phyloP scores from a whole-genome alignment of 1,140 invertebrate genomes.

The Rhopalosiphum maidis region DNA sequence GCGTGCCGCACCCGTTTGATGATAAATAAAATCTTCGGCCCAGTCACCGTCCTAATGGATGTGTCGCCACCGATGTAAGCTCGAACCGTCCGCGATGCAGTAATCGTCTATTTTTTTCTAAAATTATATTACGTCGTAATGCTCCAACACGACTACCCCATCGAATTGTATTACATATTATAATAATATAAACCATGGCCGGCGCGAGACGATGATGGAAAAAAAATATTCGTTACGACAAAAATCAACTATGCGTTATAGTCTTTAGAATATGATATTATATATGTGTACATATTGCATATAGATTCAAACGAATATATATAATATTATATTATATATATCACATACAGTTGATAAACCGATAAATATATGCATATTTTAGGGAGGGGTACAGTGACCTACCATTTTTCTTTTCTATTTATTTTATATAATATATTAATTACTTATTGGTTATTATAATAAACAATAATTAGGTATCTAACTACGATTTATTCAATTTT shows the following conservation, averaged over 20 bases:
- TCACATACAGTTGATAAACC: too few relatives aligned
- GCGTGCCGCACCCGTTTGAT: neutral
- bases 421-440: too few relatives aligned
- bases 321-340: too few relatives aligned
- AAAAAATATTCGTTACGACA: neutral
- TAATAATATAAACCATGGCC: neutral
- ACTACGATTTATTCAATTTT: too few relatives aligned
- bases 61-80: conserved; percentile 32
- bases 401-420: too few relatives aligned
- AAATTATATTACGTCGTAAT: conserved; percentile 4
- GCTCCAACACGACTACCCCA: neutral
- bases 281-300: too few relatives aligned
- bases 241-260: neutral
- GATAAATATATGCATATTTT: too few relatives aligned
- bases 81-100: neutral
- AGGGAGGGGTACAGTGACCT: too few relatives aligned
- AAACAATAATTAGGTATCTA: too few relatives aligned
- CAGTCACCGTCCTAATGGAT: conserved; percentile 44
- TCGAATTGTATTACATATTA: neutral
- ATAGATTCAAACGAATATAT: too few relatives aligned
- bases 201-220: neutral
- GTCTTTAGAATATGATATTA: too few relatives aligned
- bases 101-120: conserved; percentile 20
- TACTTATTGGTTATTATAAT: too few relatives aligned
- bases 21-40: conserved; percentile 49